Conservation (phyloP, 1,140 invertebrate genomes). For the Eulimnadia texana region DNA sequence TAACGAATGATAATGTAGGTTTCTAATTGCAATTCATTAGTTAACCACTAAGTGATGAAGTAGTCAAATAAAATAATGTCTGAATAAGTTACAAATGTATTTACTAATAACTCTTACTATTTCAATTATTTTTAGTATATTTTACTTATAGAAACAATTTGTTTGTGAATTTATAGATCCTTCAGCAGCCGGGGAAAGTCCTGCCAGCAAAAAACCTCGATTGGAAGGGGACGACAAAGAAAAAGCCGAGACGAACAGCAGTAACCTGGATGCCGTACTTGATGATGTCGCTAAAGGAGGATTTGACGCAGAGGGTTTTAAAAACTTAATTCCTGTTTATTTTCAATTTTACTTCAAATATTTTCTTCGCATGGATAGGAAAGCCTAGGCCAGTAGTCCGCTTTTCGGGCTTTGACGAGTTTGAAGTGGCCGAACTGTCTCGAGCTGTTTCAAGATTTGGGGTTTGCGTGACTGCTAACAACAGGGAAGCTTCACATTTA, state of each 20-base stretch:
- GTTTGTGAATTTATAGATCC: constrained; percentile 14
- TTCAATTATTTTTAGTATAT: too few species aligned
- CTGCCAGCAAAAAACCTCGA: constrained; percentile 12
- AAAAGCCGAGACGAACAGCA: constrained; percentile 7
- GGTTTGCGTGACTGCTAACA: constrained; percentile 46
- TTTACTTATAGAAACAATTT: constrained; percentile 8
- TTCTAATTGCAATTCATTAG: too few species aligned
- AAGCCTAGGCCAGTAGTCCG: constrained; percentile 5
- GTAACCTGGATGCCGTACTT: constrained; percentile 14
- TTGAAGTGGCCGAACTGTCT: constrained; percentile 20
- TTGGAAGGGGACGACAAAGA: constrained; percentile 10
- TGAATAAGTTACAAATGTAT: too few species aligned
- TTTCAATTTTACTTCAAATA: background rate
- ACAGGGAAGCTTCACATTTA: constrained; percentile 68
- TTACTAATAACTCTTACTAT: too few species aligned
- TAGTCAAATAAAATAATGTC: too few species aligned
- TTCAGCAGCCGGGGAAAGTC: background rate
- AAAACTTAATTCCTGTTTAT: background rate
- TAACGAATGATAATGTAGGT: too few species aligned
- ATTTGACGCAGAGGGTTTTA: constrained; percentile 2
- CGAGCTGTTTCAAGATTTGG: constrained; percentile 59
- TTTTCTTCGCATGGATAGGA: background rate
- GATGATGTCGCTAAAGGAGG: constrained; percentile 17
- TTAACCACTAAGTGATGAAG: too few species aligned
- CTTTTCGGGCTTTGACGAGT: constrained; percentile 13